Base-by-base conservation (phyloP, 2,888 invertebrate genomes). In the Tanytarsus gracilentus region DNA sequence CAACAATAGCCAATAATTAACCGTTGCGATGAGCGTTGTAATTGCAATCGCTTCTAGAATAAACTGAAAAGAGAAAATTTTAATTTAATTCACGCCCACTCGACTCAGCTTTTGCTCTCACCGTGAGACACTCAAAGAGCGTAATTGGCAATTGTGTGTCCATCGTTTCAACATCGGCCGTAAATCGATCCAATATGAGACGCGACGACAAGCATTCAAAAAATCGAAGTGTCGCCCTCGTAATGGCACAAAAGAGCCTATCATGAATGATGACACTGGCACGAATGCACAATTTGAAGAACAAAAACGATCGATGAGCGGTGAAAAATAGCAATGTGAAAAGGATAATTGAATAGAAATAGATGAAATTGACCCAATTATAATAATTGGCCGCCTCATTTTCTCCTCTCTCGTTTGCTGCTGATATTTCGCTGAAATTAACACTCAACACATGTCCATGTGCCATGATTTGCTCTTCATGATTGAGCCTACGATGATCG, bases 21-120 rank as follows among this genome's bases (percentile, higher is more conserved):
- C 81, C 7, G 81, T 70, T 0, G 79, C 81, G 6, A 88, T 81
- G 16, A 90, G 84, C 4, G 84, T 77, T 63, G 86, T 79, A 56
- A 89, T 82, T 67, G 88, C 89, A 65, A 85, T 75, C 30, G 89
- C 76, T 0, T 85, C 79, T 8, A 88, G 76, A 2, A 85, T 84
- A 63, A 77, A 77, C 68, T 82, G 82, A 69, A 27, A 8, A 26
- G 1, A 53, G 33, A 29, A 25, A 51, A 36, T 14, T 23, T 40
- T 21, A 40, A 30, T 44, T 14, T 27, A 27, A 44, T 44, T 18
- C 44, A 23, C 23, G 21, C 1, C n/a, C 9, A 44, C 23, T 9
- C 23, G 11, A 23, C 21, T 2, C 33, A 33, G n/a, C 9, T 33
- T 33, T 9, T 11, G 33, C 4, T 63, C 76, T 75, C 29, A 78